These are phyloP conservation scores for Poecilia picta DNA, from an alignment of 2,797 vertebrate genomes.

Conservation along the genomic window DNA sequence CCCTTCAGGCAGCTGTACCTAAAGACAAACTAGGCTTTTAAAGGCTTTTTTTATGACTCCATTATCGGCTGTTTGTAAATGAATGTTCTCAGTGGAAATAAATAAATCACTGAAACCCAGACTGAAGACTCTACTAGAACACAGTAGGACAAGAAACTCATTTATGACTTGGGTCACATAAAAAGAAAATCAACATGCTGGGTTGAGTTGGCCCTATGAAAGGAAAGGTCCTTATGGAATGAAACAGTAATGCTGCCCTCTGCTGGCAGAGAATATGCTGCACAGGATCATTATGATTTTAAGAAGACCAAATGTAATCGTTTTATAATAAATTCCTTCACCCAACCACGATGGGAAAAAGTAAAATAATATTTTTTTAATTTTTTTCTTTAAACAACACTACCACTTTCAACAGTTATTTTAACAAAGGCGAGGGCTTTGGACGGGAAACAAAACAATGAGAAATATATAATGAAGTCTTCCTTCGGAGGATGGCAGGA, in stretches of 20 bases:
- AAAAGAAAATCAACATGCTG: neutral
- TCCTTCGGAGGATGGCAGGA: neutral
- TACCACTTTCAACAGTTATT: neutral
- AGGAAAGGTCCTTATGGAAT: neutral
- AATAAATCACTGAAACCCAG: too few relatives aligned
- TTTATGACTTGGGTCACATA: neutral
- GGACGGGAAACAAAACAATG: neutral
- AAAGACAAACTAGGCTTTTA: neutral
- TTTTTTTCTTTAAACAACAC: neutral
- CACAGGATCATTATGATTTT: neutral
- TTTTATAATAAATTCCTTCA: neutral
- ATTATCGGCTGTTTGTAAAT: neutral
- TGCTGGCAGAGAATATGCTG: neutral
- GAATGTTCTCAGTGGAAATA: neutral
- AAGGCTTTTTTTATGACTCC: neutral
- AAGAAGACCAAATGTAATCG: neutral
- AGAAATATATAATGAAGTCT: neutral
- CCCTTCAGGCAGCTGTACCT: neutral
- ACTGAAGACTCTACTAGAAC: too few relatives aligned
- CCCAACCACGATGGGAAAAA: too few relatives aligned
- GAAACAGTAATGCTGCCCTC: neutral
- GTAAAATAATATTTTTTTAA: neutral
- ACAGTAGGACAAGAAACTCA: neutral
- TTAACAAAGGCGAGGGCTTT: neutral
- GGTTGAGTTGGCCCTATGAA: neutral